A percentile compares a stretch with the other conserved stretches of the same genome.
Evolutionary conservation across 2,797 vertebrate genomes (phyloP).

Genomic region (Microchirus variegatus): DNA sequence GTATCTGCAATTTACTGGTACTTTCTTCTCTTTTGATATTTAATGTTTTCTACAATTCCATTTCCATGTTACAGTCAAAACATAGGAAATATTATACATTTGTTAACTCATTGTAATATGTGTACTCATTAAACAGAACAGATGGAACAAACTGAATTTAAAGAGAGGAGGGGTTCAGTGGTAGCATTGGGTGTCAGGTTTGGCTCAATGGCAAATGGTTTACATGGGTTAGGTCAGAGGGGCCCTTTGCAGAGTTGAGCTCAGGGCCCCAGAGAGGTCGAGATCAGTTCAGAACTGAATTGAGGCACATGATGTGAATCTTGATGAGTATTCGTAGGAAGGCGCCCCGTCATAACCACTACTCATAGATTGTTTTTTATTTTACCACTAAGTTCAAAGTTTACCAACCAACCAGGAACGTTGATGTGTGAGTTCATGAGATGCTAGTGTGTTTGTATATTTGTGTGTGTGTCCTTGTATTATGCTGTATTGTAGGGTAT

Average conservation of each 20-base stretch:
- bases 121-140: background rate
- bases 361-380: background rate
- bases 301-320: background rate
- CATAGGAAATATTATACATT: background rate
- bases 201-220: background rate
- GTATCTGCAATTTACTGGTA: background rate
- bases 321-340: background rate
- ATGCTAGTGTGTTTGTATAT: too few relatives aligned
- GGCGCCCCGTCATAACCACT: background rate
- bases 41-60: background rate
- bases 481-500: background rate
- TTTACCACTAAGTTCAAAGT: background rate
- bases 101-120: background rate
- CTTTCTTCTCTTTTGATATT: too few relatives aligned
- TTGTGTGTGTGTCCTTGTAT: background rate
- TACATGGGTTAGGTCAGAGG: constrained; percentile 1
- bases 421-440: too few relatives aligned
- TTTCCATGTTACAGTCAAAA: background rate
- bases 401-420: too few relatives aligned
- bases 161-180: background rate
- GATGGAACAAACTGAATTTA: background rate
- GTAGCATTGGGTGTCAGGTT: background rate
- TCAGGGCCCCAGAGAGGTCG: background rate
- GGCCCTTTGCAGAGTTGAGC: background rate
- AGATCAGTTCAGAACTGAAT: background rate